phyloP scores from a whole-genome alignment of 2,888 invertebrate genomes.

The Apamea crenata region DNA sequence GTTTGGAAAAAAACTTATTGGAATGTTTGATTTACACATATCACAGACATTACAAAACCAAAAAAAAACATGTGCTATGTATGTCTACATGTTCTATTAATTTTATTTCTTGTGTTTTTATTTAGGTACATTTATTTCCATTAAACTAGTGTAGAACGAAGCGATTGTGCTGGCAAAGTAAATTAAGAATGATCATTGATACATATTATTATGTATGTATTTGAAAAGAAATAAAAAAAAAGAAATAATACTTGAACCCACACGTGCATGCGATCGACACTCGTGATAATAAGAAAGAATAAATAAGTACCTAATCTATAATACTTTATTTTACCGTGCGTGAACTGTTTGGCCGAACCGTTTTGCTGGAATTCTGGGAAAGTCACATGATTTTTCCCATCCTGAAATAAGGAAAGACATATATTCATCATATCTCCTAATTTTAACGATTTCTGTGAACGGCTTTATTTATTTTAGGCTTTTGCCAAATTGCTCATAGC shows the following conservation, averaged over 20 bases:
- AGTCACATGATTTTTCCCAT: constrained; percentile 97
- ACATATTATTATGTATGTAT: constrained; percentile 57
- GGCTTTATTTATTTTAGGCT: neutral
- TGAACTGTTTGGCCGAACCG: constrained; percentile 96
- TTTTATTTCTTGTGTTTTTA: constrained; percentile 50
- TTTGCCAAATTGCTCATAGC: neutral
- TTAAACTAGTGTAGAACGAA: constrained; percentile 75
- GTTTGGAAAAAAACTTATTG: constrained; percentile 15
- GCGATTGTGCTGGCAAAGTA: constrained; percentile 79
- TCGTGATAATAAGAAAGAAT: constrained; percentile 87
- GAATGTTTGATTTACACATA: constrained; percentile 27
- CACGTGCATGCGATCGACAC: constrained; percentile 90
- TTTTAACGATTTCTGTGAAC: neutral
- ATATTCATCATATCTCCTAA: neutral
- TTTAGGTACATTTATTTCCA: constrained; percentile 48
- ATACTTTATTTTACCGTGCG: constrained; percentile 95
- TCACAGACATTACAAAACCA: constrained; percentile 50
- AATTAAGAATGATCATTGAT: constrained; percentile 70
- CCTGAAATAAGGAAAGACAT: constrained; percentile 87
- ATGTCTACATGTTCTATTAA: constrained; percentile 51
- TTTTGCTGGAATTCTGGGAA: constrained; percentile 97
- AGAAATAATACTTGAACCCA: constrained; percentile 82
- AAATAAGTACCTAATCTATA: constrained; percentile 92
- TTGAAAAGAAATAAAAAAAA: constrained; percentile 71
- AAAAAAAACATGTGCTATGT: constrained; percentile 60